Evolutionary conservation across 1,140 invertebrate species (phyloP).

Genomic region (Ips typographus): DNA sequence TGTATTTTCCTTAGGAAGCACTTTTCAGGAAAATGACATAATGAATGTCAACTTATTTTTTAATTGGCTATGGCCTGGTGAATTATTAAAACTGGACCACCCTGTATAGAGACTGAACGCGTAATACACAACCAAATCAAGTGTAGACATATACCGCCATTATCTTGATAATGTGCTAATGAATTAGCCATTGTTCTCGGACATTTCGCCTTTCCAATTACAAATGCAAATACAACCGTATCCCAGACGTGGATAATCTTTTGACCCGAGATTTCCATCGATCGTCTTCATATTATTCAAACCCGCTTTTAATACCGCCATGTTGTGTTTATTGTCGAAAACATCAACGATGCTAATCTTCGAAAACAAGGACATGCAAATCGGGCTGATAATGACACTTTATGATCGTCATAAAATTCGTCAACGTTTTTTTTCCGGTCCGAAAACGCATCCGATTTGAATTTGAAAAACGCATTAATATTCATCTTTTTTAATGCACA

Average conservation of each 20-base stretch:
- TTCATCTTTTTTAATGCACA: too few species aligned
- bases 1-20: too few species aligned
- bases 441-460: too few species aligned
- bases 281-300: background rate
- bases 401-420: too few species aligned
- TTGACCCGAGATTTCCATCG: slow-evolving; percentile 9
- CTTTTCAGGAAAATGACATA: too few species aligned
- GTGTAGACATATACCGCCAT: background rate
- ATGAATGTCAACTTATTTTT: too few species aligned
- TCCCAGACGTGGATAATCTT: background rate
- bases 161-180: slow-evolving; percentile 19
- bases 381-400: background rate
- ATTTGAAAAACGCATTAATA: too few species aligned
- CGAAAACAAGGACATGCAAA: background rate
- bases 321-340: background rate
- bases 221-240: slow-evolving; percentile 10
- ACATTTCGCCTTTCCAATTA: slow-evolving; percentile 3
- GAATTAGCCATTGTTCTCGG: slow-evolving; percentile 16
- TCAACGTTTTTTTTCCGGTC: too few species aligned
- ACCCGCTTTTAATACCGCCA: background rate
- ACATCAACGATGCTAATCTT: background rate
- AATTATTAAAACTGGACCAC: too few species aligned
- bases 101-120: too few species aligned
- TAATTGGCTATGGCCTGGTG: too few species aligned
- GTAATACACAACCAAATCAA: too few species aligned